Percentiles rank a stretch among this genome's conserved stretches.
These are phyloP conservation scores for Alethe diademata DNA, from an alignment of 2,113 vertebrate genomes.

Conservation along the genomic window DNA sequence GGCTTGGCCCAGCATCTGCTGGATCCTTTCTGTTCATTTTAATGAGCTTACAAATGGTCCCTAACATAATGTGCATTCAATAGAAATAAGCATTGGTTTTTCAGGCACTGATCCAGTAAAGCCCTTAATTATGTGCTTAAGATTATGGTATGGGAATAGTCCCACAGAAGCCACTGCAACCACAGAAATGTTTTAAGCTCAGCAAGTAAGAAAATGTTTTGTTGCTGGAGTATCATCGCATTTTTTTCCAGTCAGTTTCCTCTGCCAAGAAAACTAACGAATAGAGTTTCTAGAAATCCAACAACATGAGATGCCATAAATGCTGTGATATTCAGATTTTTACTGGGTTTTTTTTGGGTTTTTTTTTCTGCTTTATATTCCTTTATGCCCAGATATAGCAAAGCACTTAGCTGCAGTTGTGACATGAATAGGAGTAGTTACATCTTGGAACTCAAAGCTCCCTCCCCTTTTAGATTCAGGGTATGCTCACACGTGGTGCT, in stretches of 20 bases:
- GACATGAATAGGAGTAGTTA: not conserved
- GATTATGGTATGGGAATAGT: constrained; percentile 27
- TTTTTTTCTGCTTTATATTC: not conserved
- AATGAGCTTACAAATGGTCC: constrained; percentile 45
- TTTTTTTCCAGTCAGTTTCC: not conserved
- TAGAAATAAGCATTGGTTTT: constrained; percentile 29
- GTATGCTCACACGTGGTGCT: rapidly evolving
- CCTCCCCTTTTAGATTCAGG: not conserved
- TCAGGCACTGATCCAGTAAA: constrained; percentile 43
- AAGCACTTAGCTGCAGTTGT: not conserved
- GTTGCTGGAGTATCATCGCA: not conserved
- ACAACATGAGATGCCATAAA: not conserved
- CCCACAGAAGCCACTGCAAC: not conserved
- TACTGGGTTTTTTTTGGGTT: not conserved
- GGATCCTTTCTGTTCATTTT: constrained; percentile 44
- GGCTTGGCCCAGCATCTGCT: constrained; percentile 4
- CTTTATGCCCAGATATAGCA: not conserved
- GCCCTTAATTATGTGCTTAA: constrained; percentile 46
- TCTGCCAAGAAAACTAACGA: not conserved
- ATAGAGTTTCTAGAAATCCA: not conserved
- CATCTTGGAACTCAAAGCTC: not conserved
- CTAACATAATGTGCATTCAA: constrained; percentile 27
- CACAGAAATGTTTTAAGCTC: constrained; percentile 9
- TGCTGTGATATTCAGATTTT: not conserved
- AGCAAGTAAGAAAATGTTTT: not conserved